phyloP scores from a whole-genome alignment of 2,113 vertebrate genomes.

The Cettia cetti region DNA sequence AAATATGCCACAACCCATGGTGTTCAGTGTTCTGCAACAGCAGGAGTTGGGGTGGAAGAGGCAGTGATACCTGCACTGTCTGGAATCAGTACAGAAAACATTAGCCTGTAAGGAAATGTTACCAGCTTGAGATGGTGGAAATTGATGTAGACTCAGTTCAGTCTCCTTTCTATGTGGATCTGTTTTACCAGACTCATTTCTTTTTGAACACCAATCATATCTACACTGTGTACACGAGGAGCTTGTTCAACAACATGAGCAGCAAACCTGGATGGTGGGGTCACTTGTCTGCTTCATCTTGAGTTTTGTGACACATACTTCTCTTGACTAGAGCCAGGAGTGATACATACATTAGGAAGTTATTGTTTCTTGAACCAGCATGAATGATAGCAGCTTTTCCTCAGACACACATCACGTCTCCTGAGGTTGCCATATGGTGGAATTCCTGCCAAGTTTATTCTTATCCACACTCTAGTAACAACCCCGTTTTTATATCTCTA shows the following conservation, averaged over 20 bases:
- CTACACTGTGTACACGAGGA: neutral
- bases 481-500: neutral
- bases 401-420: neutral
- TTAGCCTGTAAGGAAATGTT: neutral
- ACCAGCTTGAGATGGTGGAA: neutral
- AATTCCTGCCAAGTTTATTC: slow-evolving; percentile 29
- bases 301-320: neutral
- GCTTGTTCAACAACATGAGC: neutral
- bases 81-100: neutral
- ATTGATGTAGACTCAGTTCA: neutral
- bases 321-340: neutral
- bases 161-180: neutral
- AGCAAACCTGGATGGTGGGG: neutral
- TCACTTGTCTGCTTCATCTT: neutral
- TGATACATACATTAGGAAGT: neutral
- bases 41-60: neutral
- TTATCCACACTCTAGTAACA: neutral
- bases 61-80: neutral
- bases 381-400: neutral
- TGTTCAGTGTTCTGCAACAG: neutral
- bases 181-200: neutral
- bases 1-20: neutral
- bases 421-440: neutral
- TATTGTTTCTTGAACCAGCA: neutral
- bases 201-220: accelerated